phyloP scores from a whole-genome alignment of 2,113 vertebrate genomes.

The Riparia riparia region DNA sequence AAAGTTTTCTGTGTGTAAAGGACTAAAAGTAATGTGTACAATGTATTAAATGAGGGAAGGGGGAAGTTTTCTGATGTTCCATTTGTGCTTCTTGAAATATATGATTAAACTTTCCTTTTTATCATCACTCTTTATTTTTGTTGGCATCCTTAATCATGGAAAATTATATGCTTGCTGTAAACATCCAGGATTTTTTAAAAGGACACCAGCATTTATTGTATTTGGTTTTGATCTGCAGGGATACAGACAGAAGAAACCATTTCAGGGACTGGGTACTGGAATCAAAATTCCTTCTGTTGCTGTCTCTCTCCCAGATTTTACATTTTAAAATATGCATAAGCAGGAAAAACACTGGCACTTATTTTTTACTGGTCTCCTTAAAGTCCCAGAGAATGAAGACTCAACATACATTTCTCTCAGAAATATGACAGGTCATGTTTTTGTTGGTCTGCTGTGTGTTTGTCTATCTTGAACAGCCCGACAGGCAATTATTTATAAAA shows the following conservation, averaged over 20 bases:
- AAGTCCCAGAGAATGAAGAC: slow-evolving; percentile 81
- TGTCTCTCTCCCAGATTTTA: slow-evolving; percentile 66
- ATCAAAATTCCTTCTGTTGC: slow-evolving; percentile 74
- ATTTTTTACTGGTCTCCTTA: slow-evolving; percentile 75
- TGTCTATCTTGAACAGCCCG: slow-evolving; percentile 84
- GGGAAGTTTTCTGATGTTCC: slow-evolving; percentile 62
- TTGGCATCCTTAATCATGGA: slow-evolving; percentile 76
- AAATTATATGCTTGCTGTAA: slow-evolving; percentile 79
- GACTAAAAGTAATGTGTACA: slow-evolving; percentile 46
- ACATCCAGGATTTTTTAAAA: slow-evolving; percentile 74
- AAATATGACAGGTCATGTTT: slow-evolving; percentile 84
- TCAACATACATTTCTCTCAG: slow-evolving; percentile 81
- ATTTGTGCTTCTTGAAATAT: slow-evolving; percentile 71
- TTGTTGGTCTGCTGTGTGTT: slow-evolving; percentile 83
- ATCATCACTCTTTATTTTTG: slow-evolving; percentile 78
- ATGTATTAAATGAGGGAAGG: background rate
- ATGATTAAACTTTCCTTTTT: slow-evolving; percentile 81
- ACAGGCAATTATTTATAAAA: slow-evolving; percentile 89
- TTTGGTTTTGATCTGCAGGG: slow-evolving; percentile 76
- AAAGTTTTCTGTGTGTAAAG: slow-evolving; percentile 50
- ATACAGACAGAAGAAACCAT: slow-evolving; percentile 71
- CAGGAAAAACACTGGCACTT: slow-evolving; percentile 73
- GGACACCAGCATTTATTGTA: slow-evolving; percentile 77
- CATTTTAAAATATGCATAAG: slow-evolving; percentile 74
- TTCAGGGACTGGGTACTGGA: slow-evolving; percentile 69